These are phyloP conservation scores for Danio albolineatus DNA, from an alignment of 2,797 vertebrate genomes.

Conservation along the genomic window DNA sequence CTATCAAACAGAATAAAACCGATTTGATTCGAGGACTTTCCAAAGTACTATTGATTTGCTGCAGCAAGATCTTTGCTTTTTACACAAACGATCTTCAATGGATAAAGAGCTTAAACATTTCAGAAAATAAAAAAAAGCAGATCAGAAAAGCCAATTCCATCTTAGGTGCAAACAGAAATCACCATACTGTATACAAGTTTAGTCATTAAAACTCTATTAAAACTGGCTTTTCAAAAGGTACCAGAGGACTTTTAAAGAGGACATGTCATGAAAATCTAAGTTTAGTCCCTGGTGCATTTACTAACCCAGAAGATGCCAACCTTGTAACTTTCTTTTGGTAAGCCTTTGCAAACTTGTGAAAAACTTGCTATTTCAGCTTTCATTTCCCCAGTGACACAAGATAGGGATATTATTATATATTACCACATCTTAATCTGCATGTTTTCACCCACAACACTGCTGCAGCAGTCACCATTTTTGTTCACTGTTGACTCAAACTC, in stretches of 20 bases:
- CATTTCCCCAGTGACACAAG: too few relatives aligned
- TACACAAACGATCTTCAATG: background rate
- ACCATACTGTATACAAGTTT: background rate
- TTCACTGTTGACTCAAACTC: too few relatives aligned
- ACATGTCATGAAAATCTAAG: too few relatives aligned
- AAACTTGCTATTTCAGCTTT: too few relatives aligned
- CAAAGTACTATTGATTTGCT: constrained; percentile 32
- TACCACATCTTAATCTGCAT: too few relatives aligned
- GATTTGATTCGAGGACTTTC: constrained; percentile 17
- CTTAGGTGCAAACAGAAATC: constrained; percentile 3
- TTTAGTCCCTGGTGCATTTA: too few relatives aligned
- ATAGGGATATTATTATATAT: too few relatives aligned
- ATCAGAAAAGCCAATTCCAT: background rate
- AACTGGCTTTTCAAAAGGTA: constrained; percentile 47
- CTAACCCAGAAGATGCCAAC: too few relatives aligned
- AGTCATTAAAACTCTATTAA: constrained; percentile 43
- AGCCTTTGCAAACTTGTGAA: too few relatives aligned
- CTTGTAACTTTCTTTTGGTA: too few relatives aligned
- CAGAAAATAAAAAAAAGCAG: background rate
- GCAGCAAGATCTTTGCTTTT: background rate
- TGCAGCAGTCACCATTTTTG: too few relatives aligned
- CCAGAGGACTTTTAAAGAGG: constrained; percentile 33
- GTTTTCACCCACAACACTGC: too few relatives aligned
- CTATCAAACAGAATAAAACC: constrained; percentile 4
- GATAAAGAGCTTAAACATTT: constrained; percentile 23